phyloP scores from a whole-genome alignment of 2,888 invertebrate species.

The Plusia festucae region DNA sequence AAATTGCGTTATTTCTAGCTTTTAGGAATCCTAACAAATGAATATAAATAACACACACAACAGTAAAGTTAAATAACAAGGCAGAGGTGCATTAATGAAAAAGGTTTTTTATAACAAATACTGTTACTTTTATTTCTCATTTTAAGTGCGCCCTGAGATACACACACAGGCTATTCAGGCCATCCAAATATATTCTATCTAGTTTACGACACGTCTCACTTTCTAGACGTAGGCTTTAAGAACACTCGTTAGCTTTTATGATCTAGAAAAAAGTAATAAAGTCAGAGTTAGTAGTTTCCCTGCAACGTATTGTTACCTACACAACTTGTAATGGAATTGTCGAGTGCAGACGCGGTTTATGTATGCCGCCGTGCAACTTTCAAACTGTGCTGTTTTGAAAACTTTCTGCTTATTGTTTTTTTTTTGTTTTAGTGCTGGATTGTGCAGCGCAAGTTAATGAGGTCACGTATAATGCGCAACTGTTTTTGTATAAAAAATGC shows the following conservation, averaged over 20 bases:
- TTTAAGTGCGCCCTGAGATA: constrained; percentile 23
- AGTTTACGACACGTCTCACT: constrained; percentile 39
- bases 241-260: constrained; percentile 31
- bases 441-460: constrained; percentile 33
- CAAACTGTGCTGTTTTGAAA: constrained; percentile 51
- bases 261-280: constrained; percentile 51
- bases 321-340: constrained; percentile 60
- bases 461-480: constrained; percentile 33
- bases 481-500: constrained; percentile 33
- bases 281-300: constrained; percentile 47
- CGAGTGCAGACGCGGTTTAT: constrained; percentile 54
- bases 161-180: neutral
- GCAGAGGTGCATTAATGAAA: neutral
- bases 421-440: constrained; percentile 32
- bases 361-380: constrained; percentile 58
- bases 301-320: constrained; percentile 38
- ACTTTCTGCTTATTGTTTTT: constrained; percentile 43
- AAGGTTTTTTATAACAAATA: constrained; percentile 17
- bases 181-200: constrained; percentile 16
- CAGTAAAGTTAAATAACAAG: neutral
- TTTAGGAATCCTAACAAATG: neutral
- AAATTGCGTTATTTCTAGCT: neutral
- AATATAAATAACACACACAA: too few relatives aligned
- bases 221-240: constrained; percentile 32
- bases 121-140: constrained; percentile 25